Percentiles rank a stretch among this genome's conserved stretches.
Conservation (phyloP, 2,888 invertebrate genomes). For the Acanthosepion esculentum region DNA sequence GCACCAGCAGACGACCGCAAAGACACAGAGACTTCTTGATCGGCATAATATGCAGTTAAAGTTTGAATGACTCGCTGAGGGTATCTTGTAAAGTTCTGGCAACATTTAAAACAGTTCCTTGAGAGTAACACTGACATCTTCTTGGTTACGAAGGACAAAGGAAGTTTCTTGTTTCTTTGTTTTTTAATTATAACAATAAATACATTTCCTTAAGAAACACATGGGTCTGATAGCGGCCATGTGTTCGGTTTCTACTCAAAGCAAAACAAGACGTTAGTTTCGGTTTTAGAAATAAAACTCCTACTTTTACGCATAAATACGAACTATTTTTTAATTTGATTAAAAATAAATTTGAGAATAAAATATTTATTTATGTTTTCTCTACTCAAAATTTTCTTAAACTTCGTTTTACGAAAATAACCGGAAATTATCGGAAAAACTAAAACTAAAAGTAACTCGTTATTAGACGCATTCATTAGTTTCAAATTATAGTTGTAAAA, state of each 20-base stretch:
- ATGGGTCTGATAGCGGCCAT: not conserved
- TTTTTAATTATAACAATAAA: not conserved
- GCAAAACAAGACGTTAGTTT: not conserved
- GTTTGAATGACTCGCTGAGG: not conserved
- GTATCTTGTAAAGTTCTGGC: not conserved
- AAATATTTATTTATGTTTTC: not conserved
- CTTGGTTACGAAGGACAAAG: not conserved
- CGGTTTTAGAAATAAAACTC: not conserved
- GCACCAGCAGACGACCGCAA: not conserved
- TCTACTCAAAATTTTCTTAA: not conserved
- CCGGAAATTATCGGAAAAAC: not conserved
- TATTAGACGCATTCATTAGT: no score
- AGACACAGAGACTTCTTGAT: not conserved
- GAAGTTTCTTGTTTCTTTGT: not conserved
- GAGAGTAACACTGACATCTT: not conserved
- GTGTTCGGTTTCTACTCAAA: not conserved
- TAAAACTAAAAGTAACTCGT: no score
- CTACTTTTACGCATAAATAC: not conserved
- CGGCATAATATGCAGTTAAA: not conserved
- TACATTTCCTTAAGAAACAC: not conserved
- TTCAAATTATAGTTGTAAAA: no score
- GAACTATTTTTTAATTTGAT: not conserved
- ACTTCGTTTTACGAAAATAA: not conserved
- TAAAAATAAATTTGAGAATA: not conserved
- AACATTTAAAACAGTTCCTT: not conserved